Base-by-base conservation (phyloP, 2,797 vertebrate species). In the Micromesistius poutassou region DNA sequence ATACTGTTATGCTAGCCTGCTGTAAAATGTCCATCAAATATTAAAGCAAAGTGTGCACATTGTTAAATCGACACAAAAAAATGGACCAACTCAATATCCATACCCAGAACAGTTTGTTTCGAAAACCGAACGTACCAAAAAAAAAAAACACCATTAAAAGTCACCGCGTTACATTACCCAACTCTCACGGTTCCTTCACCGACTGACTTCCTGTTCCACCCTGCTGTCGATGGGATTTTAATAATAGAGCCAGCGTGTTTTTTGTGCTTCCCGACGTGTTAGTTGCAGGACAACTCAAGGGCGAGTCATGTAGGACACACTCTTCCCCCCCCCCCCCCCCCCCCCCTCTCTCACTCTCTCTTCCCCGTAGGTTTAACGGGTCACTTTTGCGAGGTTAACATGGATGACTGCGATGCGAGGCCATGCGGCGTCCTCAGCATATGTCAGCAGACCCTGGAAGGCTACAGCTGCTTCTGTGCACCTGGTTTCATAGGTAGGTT, bases 401-500 rank as follows among this genome's bases (percentile, higher is more conserved):
- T 87, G 76, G 81, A 92, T 13, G 83, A 92, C 30, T 96, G 95
- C 83, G 82, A 93, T 14, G 85, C 88, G 80, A 91, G 92, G 16
- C 95, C 96, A 0, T 97, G 96, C 75, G 94, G 95, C 82, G 30
- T 79, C 0, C 86, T 93, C 78, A 96, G 94, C 86, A 85, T 96
- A 89, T 97, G 96, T 86, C 84, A 92, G 89, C 94, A 96, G 14
- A 30, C 76, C 74, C 55, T 83, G 33, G 83, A 79, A 71, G 91
- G 91, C 74, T 96, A 95, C 81, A 83, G 81, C 46, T 97, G 95
- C 83, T 96, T 95, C 90, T 97, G 96, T 87, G 95, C 94, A 9
- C 95, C 96, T 81, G 96, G 96, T 76, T 96, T 96, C 85, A 93
- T 97, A 80, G 95, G 95, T 96, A 81, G 74, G 90, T 83, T 83